Conservation (phyloP, 2,113 vertebrate species). For the Stomatorhinus ivindoensis region DNA sequence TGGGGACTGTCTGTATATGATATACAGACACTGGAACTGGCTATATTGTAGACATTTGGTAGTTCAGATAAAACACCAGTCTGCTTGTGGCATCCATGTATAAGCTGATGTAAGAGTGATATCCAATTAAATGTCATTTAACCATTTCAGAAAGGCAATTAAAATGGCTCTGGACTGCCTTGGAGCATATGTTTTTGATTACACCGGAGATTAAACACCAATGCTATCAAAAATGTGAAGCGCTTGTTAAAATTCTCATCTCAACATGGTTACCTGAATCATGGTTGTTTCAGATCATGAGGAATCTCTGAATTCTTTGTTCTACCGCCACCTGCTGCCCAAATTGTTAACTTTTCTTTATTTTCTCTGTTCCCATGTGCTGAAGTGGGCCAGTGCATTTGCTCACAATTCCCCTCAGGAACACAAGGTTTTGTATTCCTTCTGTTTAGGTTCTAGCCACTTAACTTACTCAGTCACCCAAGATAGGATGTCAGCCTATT, state of each 20-base stretch:
- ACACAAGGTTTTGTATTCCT: not conserved
- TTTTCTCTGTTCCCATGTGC: not conserved
- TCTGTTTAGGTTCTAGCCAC: not conserved
- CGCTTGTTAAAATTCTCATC: not conserved
- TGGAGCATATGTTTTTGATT: not conserved
- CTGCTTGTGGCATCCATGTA: not conserved
- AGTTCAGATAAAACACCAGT: not conserved
- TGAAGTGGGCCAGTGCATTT: not conserved
- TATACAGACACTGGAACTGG: not conserved
- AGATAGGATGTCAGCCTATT: not conserved
- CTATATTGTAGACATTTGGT: not conserved
- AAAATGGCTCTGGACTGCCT: not conserved
- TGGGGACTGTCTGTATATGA: too few relatives aligned
- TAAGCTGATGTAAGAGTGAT: not conserved
- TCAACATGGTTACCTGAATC: not conserved
- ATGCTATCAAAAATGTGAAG: not conserved
- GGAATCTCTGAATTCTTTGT: not conserved
- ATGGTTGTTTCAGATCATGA: not conserved
- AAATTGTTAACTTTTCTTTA: not conserved
- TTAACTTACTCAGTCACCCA: not conserved
- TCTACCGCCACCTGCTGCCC: not conserved
- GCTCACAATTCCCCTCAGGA: not conserved
- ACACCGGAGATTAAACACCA: not conserved
- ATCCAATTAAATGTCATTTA: not conserved
- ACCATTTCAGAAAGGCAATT: not conserved